Conservation (phyloP, 2,113 vertebrate species). For the Lates calcarifer region DNA sequence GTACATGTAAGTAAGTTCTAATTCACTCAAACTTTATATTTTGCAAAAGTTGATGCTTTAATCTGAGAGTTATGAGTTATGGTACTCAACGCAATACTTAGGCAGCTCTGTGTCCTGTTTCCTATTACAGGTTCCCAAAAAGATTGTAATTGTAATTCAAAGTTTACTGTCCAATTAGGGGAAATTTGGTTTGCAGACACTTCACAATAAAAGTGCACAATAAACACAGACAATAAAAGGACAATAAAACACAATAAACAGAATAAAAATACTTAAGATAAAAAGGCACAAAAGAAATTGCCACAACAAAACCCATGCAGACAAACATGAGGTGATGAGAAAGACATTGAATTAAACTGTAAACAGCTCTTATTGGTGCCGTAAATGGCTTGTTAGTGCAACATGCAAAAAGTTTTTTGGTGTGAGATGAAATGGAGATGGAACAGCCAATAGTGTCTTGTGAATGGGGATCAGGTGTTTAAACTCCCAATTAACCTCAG, state of each 20-base stretch:
- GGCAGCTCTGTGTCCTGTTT: constrained; percentile 13
- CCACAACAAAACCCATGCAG: neutral
- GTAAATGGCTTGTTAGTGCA: neutral
- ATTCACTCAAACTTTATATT: neutral
- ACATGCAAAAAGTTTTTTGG: neutral
- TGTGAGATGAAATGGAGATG: neutral
- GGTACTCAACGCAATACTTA: neutral
- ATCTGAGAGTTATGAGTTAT: constrained; percentile 1
- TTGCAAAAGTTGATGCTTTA: neutral
- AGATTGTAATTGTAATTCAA: neutral
- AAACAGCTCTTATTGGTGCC: neutral
- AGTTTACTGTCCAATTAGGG: constrained; percentile 36
- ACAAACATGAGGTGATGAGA: neutral
- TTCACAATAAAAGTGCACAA: constrained; percentile 35
- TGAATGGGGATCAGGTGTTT: constrained; percentile 4
- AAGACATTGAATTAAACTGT: neutral
- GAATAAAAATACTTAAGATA: constrained; percentile 4
- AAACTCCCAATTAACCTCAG: neutral
- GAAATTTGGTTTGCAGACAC: constrained; percentile 43
- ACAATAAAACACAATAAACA: constrained; percentile 24
- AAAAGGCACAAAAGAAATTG: constrained; percentile 8
- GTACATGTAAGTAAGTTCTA: neutral
- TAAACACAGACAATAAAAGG: constrained; percentile 37
- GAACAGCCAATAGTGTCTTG: neutral
- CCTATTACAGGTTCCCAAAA: constrained; percentile 7